Evolutionary conservation across 1,140 invertebrate genomes (phyloP).

Genomic region (Panagrolaimus sp.): DNA sequence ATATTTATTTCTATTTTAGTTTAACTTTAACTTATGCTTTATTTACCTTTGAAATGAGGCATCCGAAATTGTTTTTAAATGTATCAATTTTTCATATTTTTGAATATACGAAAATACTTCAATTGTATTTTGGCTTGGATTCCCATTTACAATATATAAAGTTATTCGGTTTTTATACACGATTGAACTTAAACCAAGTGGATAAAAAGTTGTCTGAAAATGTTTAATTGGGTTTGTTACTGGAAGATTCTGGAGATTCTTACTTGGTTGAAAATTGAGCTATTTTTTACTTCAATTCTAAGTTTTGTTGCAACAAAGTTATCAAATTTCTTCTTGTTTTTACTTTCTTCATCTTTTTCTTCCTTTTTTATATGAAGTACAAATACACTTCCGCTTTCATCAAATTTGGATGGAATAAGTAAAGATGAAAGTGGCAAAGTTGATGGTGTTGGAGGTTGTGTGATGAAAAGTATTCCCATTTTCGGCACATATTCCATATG

Average conservation of each 20-base stretch:
- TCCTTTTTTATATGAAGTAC: neutral
- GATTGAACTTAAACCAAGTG: neutral
- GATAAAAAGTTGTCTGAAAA: constrained; percentile 1
- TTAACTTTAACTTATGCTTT: too few relatives aligned
- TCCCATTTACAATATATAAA: neutral
- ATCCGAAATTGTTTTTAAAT: constrained; percentile 25
- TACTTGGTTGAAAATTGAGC: constrained; percentile 9
- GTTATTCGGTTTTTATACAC: neutral
- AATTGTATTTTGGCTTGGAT: constrained; percentile 1
- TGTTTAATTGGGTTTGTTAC: neutral
- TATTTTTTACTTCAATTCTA: neutral
- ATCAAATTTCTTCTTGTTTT: constrained; percentile 2
- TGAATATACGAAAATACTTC: constrained; percentile 25
- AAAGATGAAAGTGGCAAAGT: neutral
- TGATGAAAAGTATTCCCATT: neutral
- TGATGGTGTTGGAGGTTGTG: neutral
- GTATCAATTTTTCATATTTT: constrained; percentile 17
- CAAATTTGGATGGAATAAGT: too few relatives aligned
- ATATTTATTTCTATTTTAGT: neutral
- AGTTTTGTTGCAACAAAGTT: neutral
- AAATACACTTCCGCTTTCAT: neutral
- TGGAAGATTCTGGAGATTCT: neutral
- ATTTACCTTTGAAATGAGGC: constrained; percentile 6
- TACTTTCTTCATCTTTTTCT: neutral
- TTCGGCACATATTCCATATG: constrained; percentile 5